Evolutionary conservation across 2,113 vertebrate genomes (phyloP), one percentile per base, ranked within the genome.

Genomic region (Ceyx margarethae): DNA sequence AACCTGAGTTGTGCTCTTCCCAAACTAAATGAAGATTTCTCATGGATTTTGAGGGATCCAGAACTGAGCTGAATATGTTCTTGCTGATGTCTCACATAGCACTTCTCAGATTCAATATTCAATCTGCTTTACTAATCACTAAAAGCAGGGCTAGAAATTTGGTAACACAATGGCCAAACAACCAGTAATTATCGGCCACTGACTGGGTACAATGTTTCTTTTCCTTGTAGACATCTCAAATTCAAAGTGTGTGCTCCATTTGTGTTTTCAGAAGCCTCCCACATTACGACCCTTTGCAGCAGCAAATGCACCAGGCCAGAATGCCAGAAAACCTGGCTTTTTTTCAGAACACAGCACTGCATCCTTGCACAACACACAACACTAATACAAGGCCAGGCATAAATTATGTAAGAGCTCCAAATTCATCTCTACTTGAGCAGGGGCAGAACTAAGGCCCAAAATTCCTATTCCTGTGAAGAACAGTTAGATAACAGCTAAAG

Each of bases 221-320:
- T 54, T 61, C 66, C 54, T 54, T 42, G 25, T 16, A n/a, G 33
- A 60, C 1, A 6, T 69, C 66, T 66, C 46, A 15, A 35, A 48
- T 85, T 83, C 60, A 65, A 58, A 28, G 42, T 23, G 15, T 0
- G 0, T 11, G 2, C 19, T 17, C 26, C 2, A 1, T 13, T 15
- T 31, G 25, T 26, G 29, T 81, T 65, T 68, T 74, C 50, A 58
- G 64, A 90, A 76, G 40, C 40, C 66, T 68, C 64, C 17, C 21
- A 25, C 25, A 10, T 54, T 69, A 79, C 31, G 51, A 23, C 9
- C 10, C 21, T 18, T 17, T 9, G 40, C 9, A 53, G 3, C 54
- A 68, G 31, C 7, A 84, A 89, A 68, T 31, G 20, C 21, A 51
- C 25, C 50, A 8, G 7, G 50, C 25, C 25, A 51, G 50, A 51